phyloP scores from a whole-genome alignment of 2,888 invertebrate species.

The Drosophila seclusa region DNA sequence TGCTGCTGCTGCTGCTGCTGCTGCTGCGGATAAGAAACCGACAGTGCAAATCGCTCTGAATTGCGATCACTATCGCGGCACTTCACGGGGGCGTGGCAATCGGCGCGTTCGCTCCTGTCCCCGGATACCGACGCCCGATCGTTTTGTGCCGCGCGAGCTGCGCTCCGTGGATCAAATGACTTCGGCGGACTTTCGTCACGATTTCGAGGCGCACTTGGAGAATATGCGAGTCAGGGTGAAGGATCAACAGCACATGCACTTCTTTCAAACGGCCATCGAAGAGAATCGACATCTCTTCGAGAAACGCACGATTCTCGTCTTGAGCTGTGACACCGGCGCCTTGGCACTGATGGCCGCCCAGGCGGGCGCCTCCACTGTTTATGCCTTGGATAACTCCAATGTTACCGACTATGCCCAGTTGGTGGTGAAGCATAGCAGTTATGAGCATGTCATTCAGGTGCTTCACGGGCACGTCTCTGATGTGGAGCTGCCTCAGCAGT shows the following conservation, averaged over 20 bases:
- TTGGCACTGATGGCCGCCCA: conserved; percentile 78
- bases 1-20: not conserved
- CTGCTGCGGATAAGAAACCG: not conserved
- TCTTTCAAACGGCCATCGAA: conserved; percentile 64
- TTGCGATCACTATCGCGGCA: not conserved
- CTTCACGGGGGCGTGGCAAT: not conserved
- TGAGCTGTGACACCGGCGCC: conserved; percentile 76
- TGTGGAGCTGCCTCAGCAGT: conserved; percentile 83
- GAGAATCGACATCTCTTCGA: conserved; percentile 78
- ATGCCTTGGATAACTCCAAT: conserved; percentile 78
- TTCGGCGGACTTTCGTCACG: conserved; percentile 76
- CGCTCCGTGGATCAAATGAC: conserved; percentile 72
- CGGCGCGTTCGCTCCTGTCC: not conserved
- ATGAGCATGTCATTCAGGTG: conserved; percentile 64
- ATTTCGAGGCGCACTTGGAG: conserved; percentile 71
- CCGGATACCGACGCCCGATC: conserved; percentile 33
- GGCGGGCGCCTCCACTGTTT: conserved; percentile 74
- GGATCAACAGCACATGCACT: conserved; percentile 62
- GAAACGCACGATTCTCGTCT: conserved; percentile 69
- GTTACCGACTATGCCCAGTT: conserved; percentile 72
- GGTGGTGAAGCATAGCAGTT: conserved; percentile 69
- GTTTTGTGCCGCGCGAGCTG: conserved; percentile 47
- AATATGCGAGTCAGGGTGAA: conserved; percentile 53
- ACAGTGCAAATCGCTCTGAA: not conserved
- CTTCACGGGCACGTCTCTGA: conserved; percentile 72